Percentiles rank a stretch among this genome's conserved stretches.
These are phyloP conservation scores for Megatriorchis doriae DNA, from an alignment of 2,113 vertebrate genomes.

Conservation along the genomic window DNA sequence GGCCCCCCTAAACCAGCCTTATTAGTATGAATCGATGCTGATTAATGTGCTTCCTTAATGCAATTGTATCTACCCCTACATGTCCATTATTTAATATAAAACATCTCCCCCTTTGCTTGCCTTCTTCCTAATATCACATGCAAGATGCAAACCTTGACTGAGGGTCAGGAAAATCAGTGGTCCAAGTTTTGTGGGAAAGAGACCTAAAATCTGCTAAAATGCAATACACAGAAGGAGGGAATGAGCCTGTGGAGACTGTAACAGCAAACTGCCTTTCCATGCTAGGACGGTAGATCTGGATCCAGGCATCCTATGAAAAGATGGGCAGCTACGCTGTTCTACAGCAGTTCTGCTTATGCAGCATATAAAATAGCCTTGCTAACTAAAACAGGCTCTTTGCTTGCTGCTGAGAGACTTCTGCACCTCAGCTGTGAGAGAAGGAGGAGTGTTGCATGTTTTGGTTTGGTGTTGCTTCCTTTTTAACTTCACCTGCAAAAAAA, in stretches of 20 bases:
- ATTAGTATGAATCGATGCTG: constrained; percentile 43
- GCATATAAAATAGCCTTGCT: not conserved
- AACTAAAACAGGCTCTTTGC: not conserved
- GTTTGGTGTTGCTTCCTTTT: not conserved
- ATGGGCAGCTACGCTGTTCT: not conserved
- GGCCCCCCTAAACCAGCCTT: constrained; percentile 42
- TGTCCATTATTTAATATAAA: not conserved
- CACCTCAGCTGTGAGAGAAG: not conserved
- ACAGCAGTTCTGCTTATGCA: not conserved
- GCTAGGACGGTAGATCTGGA: not conserved
- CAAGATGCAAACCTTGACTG: not conserved
- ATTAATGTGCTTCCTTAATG: constrained; percentile 50
- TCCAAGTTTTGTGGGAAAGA: not conserved
- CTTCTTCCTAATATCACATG: not conserved
- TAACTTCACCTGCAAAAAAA: not conserved
- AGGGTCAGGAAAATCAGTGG: not conserved
- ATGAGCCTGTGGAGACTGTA: not conserved
- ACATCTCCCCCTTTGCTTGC: not conserved
- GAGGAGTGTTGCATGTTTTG: not conserved
- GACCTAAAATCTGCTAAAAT: not conserved
- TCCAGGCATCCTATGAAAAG: not conserved
- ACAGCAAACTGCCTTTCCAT: not conserved
- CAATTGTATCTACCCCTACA: constrained; percentile 26
- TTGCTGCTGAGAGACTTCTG: not conserved
- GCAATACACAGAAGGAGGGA: not conserved